Conservation (phyloP, 2,888 invertebrate genomes). For the Drosophila stalkeri region DNA sequence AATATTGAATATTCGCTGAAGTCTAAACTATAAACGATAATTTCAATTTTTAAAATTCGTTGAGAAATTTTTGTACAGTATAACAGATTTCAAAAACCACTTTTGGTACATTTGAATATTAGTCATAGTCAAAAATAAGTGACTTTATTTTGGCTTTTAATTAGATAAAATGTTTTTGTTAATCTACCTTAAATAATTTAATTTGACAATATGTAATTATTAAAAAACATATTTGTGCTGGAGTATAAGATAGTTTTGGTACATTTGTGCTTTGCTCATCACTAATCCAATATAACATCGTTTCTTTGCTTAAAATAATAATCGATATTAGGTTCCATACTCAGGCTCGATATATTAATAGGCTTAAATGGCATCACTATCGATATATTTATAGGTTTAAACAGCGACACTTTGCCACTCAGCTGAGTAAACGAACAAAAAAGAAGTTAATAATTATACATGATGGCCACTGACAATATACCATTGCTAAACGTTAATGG, state of each 20-base stretch:
- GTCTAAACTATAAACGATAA: neutral
- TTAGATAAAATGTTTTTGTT: neutral
- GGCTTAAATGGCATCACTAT: conserved; percentile 24
- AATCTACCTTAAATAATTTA: neutral
- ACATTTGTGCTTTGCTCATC: neutral
- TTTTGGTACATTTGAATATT: neutral
- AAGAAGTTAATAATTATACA: neutral
- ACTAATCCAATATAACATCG: neutral
- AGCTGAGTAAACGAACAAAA: conserved; percentile 4
- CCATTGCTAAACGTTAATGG: conserved; percentile 21
- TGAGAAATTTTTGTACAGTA: neutral
- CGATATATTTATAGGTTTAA: conserved; percentile 37
- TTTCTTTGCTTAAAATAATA: neutral
- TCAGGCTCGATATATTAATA: conserved; percentile 24
- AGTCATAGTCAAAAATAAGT: neutral
- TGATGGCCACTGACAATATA: conserved; percentile 54
- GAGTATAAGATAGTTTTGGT: neutral
- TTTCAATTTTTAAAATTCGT: neutral
- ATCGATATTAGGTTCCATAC: conserved; percentile 22
- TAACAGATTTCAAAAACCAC: neutral
- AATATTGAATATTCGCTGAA: conserved; percentile 6
- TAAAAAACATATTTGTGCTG: neutral
- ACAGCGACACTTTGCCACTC: conserved; percentile 20
- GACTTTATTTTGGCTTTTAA: neutral
- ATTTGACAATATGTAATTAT: neutral